Evolutionary conservation across 2,888 invertebrate species (phyloP).

Genomic region (Nemotelus nigrinus): DNA sequence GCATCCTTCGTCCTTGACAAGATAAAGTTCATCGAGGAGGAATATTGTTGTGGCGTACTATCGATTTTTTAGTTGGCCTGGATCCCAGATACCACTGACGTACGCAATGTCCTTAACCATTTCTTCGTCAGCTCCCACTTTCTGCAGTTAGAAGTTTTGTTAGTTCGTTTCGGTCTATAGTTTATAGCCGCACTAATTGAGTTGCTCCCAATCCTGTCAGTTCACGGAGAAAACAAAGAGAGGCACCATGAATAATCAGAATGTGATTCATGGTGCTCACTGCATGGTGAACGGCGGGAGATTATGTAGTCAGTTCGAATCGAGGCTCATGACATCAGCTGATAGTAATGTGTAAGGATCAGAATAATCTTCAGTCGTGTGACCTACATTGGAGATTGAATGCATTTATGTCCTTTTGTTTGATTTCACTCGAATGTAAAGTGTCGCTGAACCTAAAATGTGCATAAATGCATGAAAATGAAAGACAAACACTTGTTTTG

Average conservation of each 20-base stretch:
- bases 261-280: too few species aligned
- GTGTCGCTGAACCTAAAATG: too few species aligned
- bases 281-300: not conserved
- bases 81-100: conserved; percentile 11
- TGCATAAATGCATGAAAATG: too few species aligned
- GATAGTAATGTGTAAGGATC: not conserved
- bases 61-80: conserved; percentile 33
- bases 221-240: too few species aligned
- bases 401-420: too few species aligned
- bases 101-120: not conserved
- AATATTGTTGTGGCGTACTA: not conserved
- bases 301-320: not conserved
- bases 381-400: too few species aligned
- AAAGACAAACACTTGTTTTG: too few species aligned
- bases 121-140: not conserved
- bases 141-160: not conserved
- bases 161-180: not conserved
- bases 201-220: not conserved
- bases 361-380: too few species aligned
- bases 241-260: too few species aligned
- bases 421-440: too few species aligned
- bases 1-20: conserved; percentile 19
- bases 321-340: not conserved
- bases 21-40: conserved; percentile 27
- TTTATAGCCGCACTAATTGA: not conserved